Base-by-base conservation (phyloP, 2,888 invertebrate species). In the Alitta virens region DNA sequence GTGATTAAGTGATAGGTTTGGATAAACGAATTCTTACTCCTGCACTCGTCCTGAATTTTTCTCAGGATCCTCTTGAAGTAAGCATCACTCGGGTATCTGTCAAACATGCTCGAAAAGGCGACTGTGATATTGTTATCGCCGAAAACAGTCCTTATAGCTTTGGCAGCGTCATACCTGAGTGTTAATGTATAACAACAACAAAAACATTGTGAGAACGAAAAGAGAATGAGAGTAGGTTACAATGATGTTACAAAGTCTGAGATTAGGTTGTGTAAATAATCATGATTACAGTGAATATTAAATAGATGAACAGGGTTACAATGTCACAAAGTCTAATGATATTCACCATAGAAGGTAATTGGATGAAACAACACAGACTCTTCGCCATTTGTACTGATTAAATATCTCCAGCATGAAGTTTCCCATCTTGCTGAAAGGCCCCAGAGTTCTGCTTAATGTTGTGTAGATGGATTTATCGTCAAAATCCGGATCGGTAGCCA, bases 291-390 rank as follows among this genome's bases (percentile, higher is more conserved):
- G 12, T 33, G 33, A 33, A 33, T 7, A 33, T 12, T 33, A 12
- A 33, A 7, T 5, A 33, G 12, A 33, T 33, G 33, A 33, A 12
- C 12, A 33, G 12, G 12, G 33, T 7, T 33, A 33, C 33, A 33
- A 33, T n/a, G n/a, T n/a, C n/a, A n/a, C n/a, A n/a, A n/a, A n/a
- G n/a, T n/a, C n/a, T n/a, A n/a, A n/a, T n/a, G n/a, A n/a, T n/a
- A n/a, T n/a, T 9, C 16, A 52, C 52, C 52, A 52, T 7, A 52
- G 23, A 3, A 52, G 52, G 24, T 65, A 62, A 42, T 61, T 65
- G 25, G 72, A 68, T 1, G 72, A 71, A 42, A 75, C 64, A 43
- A 75, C 54, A 0, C 72, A 69, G 3, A 73, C 59, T 1, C 74
- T 64, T n/a, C 59, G 57, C 75, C 75, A 75, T 24, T 69, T 67